These are phyloP conservation scores for Sisyra nigra DNA, from an alignment of 2,888 invertebrate species.

Conservation along the genomic window DNA sequence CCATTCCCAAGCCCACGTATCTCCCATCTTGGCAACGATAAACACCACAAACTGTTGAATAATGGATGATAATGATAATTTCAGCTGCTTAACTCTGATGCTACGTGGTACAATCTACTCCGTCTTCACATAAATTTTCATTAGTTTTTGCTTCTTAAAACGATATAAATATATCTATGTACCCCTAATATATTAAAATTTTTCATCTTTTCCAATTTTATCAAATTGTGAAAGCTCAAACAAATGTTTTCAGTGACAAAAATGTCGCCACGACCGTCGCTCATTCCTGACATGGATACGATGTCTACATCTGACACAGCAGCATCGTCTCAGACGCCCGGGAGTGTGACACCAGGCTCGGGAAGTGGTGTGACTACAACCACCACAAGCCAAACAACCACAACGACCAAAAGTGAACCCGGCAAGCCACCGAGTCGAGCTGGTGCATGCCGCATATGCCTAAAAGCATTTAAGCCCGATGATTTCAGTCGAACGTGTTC, in stretches of 20 bases:
- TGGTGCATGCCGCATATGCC: slow-evolving; percentile 66
- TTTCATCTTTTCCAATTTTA: too few relatives aligned
- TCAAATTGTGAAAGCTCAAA: too few relatives aligned
- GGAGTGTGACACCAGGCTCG: slow-evolving; percentile 22
- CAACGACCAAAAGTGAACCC: slow-evolving; percentile 35
- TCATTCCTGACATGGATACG: slow-evolving; percentile 34
- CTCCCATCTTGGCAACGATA: too few relatives aligned
- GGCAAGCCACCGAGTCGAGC: slow-evolving; percentile 60
- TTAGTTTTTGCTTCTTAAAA: not conserved
- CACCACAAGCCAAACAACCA: slow-evolving; percentile 24
- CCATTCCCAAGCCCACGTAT: too few relatives aligned
- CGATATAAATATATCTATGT: not conserved
- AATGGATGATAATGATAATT: too few relatives aligned
- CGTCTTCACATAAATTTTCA: not conserved
- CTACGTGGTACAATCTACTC: not conserved
- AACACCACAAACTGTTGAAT: too few relatives aligned
- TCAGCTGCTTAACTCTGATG: not conserved
- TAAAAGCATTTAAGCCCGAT: slow-evolving; percentile 77
- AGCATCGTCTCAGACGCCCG: slow-evolving; percentile 27
- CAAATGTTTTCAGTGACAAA: slow-evolving; percentile 40
- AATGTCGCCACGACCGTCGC: slow-evolving; percentile 47
- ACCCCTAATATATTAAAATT: not conserved
- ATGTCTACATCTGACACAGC: slow-evolving; percentile 23
- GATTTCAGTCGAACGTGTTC: slow-evolving; percentile 78
- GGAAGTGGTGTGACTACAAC: slow-evolving; percentile 33